Evolutionary conservation across 2,888 invertebrate genomes (phyloP).

Genomic region (Cylindroiulus punctatus): DNA sequence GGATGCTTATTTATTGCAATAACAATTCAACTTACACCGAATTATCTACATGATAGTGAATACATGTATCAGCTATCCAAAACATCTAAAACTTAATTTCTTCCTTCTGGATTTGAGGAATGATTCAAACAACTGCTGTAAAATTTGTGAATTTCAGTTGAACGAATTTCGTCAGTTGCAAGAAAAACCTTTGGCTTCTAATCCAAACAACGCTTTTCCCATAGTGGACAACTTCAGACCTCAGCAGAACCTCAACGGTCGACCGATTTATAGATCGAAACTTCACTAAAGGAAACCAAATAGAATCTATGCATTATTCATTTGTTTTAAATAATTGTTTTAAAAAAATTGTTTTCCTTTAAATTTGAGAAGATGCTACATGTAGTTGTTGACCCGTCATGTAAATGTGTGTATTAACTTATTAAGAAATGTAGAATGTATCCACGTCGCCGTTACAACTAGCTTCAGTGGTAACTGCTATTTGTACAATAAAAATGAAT

Average conservation of each 20-base stretch:
- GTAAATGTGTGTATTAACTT: no score
- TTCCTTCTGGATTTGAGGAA: no score
- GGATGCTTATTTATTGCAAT: neutral
- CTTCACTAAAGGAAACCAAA: neutral
- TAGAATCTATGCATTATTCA: neutral
- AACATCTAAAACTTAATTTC: neutral
- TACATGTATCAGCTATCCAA: neutral
- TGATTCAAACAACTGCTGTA: neutral
- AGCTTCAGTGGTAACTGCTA: no score
- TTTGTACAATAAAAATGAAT: no score
- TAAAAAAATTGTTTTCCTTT: no score
- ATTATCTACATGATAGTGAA: neutral
- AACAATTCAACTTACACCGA: no score
- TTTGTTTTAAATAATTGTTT: neutral
- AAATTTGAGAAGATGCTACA: no score
- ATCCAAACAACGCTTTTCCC: neutral
- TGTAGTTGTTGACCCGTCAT: no score
- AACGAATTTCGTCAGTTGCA: conserved; percentile 13
- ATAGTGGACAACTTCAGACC: conserved; percentile 51
- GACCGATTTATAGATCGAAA: neutral
- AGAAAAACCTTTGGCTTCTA: neutral
- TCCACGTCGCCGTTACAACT: no score
- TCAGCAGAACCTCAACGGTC: conserved; percentile 14
- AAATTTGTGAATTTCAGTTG: neutral
- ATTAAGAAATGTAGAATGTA: no score